Evolutionary conservation across 2,888 invertebrate genomes (phyloP).

Genomic region (Pandemis cinnamomeana): DNA sequence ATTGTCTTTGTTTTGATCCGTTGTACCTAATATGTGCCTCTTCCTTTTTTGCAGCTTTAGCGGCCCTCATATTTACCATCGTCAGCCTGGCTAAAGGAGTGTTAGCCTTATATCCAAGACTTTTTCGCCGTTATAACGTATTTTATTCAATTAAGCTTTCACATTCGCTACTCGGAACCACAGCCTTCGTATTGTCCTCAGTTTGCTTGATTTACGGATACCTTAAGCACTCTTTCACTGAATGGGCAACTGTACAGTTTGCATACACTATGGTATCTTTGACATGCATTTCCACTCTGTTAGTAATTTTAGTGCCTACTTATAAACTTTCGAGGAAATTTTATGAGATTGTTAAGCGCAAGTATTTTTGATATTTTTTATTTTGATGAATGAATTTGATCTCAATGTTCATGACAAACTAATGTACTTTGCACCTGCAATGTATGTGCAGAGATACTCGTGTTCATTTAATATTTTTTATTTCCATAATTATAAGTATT

Average conservation of each 20-base stretch:
- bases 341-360: slow-evolving; percentile 36
- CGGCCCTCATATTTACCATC: slow-evolving; percentile 48
- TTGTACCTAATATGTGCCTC: background rate
- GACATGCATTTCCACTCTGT: slow-evolving; percentile 45
- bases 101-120: slow-evolving; percentile 44
- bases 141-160: slow-evolving; percentile 44
- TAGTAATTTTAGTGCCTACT: slow-evolving; percentile 45
- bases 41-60: slow-evolving; percentile 47
- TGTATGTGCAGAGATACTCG: background rate
- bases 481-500: background rate
- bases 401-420: slow-evolving; percentile 20
- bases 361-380: slow-evolving; percentile 35
- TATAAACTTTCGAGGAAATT: slow-evolving; percentile 39
- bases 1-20: background rate
- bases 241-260: slow-evolving; percentile 48
- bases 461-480: background rate
- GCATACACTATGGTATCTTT: slow-evolving; percentile 47
- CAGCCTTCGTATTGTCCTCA: slow-evolving; percentile 48
- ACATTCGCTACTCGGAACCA: slow-evolving; percentile 47
- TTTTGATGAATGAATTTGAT: slow-evolving; percentile 19
- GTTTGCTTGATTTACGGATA: slow-evolving; percentile 49
- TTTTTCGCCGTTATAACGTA: slow-evolving; percentile 42
- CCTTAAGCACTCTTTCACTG: slow-evolving; percentile 47
- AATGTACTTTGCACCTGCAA: background rate
- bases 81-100: slow-evolving; percentile 49